These are phyloP conservation scores for Corvus hawaiiensis DNA, from an alignment of 2,113 vertebrate species.

Conservation along the genomic window DNA sequence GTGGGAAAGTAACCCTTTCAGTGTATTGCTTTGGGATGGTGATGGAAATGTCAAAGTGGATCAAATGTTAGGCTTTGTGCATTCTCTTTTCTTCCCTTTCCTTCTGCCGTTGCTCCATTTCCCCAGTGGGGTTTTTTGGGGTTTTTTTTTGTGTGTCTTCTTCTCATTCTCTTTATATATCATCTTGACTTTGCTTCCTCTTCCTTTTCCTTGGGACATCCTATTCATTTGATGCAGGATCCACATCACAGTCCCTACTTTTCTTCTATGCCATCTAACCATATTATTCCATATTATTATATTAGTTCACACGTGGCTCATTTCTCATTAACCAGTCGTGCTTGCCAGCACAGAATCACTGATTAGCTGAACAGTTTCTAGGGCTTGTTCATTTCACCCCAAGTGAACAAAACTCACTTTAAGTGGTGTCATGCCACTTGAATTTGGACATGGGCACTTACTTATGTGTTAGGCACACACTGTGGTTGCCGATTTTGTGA, in stretches of 20 bases:
- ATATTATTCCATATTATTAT: neutral
- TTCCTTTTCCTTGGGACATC: neutral
- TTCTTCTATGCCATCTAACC: neutral
- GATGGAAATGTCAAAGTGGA: neutral
- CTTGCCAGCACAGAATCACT: rapidly evolving
- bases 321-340: neutral
- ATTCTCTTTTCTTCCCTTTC: neutral
- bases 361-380: neutral
- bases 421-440: neutral
- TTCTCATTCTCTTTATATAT: neutral
- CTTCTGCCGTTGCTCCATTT: neutral
- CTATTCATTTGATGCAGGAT: neutral
- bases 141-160: neutral
- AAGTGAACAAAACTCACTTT: neutral
- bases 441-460: neutral
- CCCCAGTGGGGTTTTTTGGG: neutral
- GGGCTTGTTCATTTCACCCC: neutral
- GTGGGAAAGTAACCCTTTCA: neutral
- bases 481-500: neutral
- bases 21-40: neutral
- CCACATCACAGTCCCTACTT: neutral
- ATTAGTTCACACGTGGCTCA: neutral
- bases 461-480: neutral
- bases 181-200: neutral
- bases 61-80: neutral